Evolutionary conservation across 2,888 invertebrate genomes (phyloP).

Genomic region (Erpobdella octoculata): DNA sequence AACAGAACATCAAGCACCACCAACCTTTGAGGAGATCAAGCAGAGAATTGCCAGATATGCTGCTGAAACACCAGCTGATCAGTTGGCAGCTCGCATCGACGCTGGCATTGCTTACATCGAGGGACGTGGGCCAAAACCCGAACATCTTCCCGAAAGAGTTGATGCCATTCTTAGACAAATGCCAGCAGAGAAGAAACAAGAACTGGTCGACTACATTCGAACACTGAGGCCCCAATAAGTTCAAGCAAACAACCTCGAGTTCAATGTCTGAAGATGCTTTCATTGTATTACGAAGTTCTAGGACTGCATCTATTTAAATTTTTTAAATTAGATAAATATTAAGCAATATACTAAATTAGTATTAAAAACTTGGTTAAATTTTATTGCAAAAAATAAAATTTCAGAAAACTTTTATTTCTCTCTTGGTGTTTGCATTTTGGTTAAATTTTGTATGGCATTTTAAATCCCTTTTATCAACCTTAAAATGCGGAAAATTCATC

Average conservation of each 20-base stretch:
- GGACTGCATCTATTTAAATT: background rate
- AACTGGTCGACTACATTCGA: background rate
- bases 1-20: background rate
- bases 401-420: too few relatives aligned
- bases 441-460: too few relatives aligned
- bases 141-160: background rate
- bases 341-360: too few relatives aligned
- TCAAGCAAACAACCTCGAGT: background rate
- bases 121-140: background rate
- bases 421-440: too few relatives aligned
- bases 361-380: too few relatives aligned
- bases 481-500: too few relatives aligned
- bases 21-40: slow-evolving; percentile 12
- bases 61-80: background rate
- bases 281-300: background rate
- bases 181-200: background rate
- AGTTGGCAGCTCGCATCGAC: background rate
- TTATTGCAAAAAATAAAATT: too few relatives aligned
- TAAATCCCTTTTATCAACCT: too few relatives aligned
- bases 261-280: background rate
- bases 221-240: background rate
- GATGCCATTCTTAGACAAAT: background rate
- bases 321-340: too few relatives aligned
- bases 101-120: background rate
- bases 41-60: background rate